These are phyloP conservation scores for Aphelenchoides besseyi DNA, from an alignment of 1,140 invertebrate species.

Conservation along the genomic window DNA sequence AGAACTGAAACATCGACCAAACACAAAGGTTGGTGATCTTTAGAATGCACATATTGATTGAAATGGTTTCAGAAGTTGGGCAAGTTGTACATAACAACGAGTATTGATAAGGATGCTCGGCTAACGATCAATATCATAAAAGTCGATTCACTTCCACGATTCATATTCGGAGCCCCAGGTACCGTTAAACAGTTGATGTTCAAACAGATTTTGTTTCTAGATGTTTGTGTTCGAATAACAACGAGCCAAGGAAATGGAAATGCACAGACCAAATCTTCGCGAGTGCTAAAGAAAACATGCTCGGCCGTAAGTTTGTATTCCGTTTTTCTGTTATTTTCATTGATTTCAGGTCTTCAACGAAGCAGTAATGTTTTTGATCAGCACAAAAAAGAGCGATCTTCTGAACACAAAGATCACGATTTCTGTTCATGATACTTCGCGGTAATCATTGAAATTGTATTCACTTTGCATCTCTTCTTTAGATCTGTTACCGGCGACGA, in stretches of 20 bases:
- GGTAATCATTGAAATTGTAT: constrained; percentile 32
- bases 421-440: constrained; percentile 57
- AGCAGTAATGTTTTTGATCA: constrained; percentile 61
- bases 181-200: constrained; percentile 27
- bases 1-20: constrained; percentile 52
- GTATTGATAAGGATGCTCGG: constrained; percentile 59
- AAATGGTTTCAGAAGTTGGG: constrained; percentile 56
- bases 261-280: constrained; percentile 52
- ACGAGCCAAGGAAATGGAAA: constrained; percentile 45
- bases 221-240: constrained; percentile 57
- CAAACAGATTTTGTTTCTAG: constrained; percentile 33
- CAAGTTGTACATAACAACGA: constrained; percentile 57
- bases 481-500: constrained; percentile 60
- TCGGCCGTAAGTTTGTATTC: constrained; percentile 4
- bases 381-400: constrained; percentile 52
- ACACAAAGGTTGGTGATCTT: constrained; percentile 44
- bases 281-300: constrained; percentile 42
- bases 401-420: constrained; percentile 56
- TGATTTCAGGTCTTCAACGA: constrained; percentile 50
- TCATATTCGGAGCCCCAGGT: constrained; percentile 59
- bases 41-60: background rate
- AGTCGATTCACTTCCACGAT: constrained; percentile 60
- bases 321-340: background rate
- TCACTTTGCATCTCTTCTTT: constrained; percentile 4
- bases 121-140: constrained; percentile 61